phyloP scores from a whole-genome alignment of 2,113 vertebrate genomes.

The Sinosuthora webbiana region DNA sequence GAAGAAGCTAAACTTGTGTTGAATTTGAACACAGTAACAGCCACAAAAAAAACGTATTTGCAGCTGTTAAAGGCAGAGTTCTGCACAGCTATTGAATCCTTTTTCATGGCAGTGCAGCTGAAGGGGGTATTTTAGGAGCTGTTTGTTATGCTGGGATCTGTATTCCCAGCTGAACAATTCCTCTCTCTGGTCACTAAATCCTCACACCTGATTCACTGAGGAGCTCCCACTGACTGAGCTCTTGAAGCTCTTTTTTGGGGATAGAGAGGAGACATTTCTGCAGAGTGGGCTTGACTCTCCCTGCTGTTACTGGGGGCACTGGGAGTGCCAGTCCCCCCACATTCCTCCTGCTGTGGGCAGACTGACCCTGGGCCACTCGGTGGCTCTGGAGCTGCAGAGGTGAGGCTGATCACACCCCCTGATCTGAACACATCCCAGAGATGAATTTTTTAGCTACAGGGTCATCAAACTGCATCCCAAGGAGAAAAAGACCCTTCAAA shows the following conservation, averaged over 20 bases:
- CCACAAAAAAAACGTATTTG: slow-evolving; percentile 14
- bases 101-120: background rate
- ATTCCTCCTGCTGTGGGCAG: background rate
- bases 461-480: background rate
- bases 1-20: background rate
- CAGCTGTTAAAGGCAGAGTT: slow-evolving; percentile 11
- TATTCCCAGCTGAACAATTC: background rate
- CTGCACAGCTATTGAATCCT: background rate
- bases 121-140: background rate
- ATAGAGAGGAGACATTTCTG: background rate
- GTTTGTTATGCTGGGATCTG: background rate
- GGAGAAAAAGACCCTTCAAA: background rate
- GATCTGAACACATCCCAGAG: background rate
- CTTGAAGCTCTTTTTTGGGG: background rate
- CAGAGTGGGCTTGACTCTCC: background rate
- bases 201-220: background rate
- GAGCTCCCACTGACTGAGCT: background rate
- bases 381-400: background rate
- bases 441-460: background rate
- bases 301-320: background rate
- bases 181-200: background rate
- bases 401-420: background rate
- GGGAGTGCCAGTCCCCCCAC: background rate
- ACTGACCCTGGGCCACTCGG: accelerated
- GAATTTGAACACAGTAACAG: slow-evolving; percentile 15